Conservation (phyloP, 2,113 vertebrate genomes). For the Mesitornis unicolor region DNA sequence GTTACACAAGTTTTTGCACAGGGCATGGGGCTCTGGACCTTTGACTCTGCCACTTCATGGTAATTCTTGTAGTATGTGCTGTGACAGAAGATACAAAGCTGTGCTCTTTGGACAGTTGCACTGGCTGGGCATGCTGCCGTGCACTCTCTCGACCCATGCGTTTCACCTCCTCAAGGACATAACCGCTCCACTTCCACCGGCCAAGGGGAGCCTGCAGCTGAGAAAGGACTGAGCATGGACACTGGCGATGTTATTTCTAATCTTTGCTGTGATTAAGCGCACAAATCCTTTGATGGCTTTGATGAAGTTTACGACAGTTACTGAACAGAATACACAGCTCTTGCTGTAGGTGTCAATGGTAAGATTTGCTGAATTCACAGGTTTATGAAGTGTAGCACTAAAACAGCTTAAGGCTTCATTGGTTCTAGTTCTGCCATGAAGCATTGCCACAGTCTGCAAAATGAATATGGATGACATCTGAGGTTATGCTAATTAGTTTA, state of each 20-base stretch:
- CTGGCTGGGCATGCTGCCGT: background rate
- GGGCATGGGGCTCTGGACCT: background rate
- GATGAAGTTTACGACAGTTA: background rate
- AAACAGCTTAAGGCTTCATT: conserved; percentile 31
- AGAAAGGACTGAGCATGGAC: background rate
- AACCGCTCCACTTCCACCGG: background rate
- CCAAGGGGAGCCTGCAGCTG: background rate
- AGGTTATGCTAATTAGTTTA: conserved; percentile 40
- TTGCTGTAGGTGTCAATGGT: background rate
- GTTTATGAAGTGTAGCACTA: background rate
- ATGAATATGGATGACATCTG: conserved; percentile 45
- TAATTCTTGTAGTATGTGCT: background rate
- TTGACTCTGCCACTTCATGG: background rate
- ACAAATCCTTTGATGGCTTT: background rate
- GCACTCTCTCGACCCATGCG: rapidly evolving
- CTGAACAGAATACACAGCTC: background rate
- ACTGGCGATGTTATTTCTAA: background rate
- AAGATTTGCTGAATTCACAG: conserved; percentile 24
- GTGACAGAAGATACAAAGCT: too few relatives aligned
- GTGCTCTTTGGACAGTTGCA: background rate
- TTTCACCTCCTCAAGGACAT: background rate
- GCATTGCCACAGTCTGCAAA: background rate
- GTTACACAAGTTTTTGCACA: background rate
- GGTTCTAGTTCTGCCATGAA: conserved; percentile 42
- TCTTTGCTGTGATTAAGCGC: background rate